Percentiles rank a stretch among this genome's conserved stretches.
These are phyloP conservation scores for Troglohyphantes excavatus DNA, from an alignment of 2,888 invertebrate genomes.

Conservation along the genomic window DNA sequence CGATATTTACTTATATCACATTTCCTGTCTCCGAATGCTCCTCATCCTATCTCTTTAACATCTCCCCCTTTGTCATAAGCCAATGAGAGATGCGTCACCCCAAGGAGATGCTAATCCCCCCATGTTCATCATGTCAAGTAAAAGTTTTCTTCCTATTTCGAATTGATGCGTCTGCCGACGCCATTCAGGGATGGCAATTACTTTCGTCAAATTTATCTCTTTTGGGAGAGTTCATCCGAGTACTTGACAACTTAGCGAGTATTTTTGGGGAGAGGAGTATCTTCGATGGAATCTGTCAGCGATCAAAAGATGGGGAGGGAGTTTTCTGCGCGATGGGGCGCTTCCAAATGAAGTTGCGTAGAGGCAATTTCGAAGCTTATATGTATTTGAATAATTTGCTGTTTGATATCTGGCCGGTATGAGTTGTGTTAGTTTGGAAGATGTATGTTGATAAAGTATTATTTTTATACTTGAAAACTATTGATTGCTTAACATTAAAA, in stretches of 20 bases:
- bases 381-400: too few relatives aligned
- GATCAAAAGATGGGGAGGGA: slow-evolving; percentile 17
- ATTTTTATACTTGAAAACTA: too few relatives aligned
- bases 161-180: slow-evolving; percentile 34
- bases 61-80: slow-evolving; percentile 27
- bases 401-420: too few relatives aligned
- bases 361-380: too few relatives aligned
- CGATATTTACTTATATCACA: background rate
- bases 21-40: slow-evolving; percentile 13
- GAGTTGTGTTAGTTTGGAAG: too few relatives aligned
- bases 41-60: background rate
- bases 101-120: slow-evolving; percentile 32
- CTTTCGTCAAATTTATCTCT: slow-evolving; percentile 49
- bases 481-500: too few relatives aligned
- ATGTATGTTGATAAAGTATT: too few relatives aligned
- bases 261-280: background rate
- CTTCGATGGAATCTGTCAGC: slow-evolving; percentile 10
- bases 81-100: slow-evolving; percentile 18
- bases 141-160: background rate
- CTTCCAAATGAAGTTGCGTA: too few relatives aligned
- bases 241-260: slow-evolving; percentile 49
- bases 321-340: background rate
- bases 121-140: slow-evolving; percentile 44
- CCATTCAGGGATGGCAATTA: slow-evolving; percentile 49
- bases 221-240: slow-evolving; percentile 22